Percentiles rank a stretch among this genome's conserved stretches.
These are phyloP conservation scores for Ennomos quercinarius DNA, from an alignment of 2,888 invertebrate species.

Conservation along the genomic window DNA sequence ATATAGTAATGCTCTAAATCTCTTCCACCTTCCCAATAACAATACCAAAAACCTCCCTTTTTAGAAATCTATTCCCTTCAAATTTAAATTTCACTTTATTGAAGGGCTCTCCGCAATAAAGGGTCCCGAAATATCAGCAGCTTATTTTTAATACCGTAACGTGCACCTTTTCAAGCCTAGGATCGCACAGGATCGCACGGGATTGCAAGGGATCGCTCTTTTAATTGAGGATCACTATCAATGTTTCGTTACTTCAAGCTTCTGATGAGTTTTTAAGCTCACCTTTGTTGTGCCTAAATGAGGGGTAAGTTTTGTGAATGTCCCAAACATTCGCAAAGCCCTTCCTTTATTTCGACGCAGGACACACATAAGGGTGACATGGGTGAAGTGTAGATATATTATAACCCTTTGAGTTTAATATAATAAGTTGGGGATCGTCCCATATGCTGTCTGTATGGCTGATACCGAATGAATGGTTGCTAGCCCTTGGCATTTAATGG, in stretches of 20 bases:
- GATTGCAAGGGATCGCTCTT: constrained; percentile 50
- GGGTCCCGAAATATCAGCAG: constrained; percentile 39
- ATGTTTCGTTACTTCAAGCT: constrained; percentile 48
- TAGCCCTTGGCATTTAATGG: no score
- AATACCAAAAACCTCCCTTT: not conserved
- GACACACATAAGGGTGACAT: not conserved
- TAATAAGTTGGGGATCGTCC: no score
- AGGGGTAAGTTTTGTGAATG: not conserved
- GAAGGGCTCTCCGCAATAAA: constrained; percentile 20
- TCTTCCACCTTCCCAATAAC: constrained; percentile 13
- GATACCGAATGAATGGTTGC: no score
- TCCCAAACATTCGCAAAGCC: no score
- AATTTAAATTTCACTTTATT: constrained; percentile 31
- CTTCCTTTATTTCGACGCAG: no score
- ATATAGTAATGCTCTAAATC: not conserved
- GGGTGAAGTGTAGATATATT: not conserved
- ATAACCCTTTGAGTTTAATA: no score
- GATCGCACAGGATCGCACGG: constrained; percentile 49
- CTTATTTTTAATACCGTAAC: constrained; percentile 49
- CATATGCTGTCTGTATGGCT: no score
- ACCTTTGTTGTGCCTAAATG: constrained; percentile 35
- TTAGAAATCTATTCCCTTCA: constrained; percentile 14
- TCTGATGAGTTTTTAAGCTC: constrained; percentile 59
- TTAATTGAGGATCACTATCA: constrained; percentile 61
- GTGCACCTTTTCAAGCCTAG: constrained; percentile 42